Evolutionary conservation across 2,888 invertebrate genomes (phyloP), one percentile per base, ranked within the genome.

Genomic region (Ochropleura plecta): DNA sequence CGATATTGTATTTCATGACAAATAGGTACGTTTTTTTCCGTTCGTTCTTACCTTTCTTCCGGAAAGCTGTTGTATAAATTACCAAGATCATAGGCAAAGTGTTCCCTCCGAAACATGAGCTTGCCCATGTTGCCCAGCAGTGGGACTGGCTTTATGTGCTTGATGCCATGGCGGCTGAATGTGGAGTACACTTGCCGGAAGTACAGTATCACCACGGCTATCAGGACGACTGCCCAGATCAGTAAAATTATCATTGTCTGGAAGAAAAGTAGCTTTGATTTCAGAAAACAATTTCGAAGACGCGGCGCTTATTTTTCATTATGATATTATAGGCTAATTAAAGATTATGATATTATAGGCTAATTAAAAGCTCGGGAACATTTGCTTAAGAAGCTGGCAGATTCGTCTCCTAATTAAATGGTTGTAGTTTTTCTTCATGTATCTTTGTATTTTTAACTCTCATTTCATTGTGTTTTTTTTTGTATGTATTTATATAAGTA

Each of bases 121-220:
- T 63, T 74, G 1, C 63, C 51, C 87, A 91, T 88, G 65, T 92
- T 91, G 4, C 93, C 93, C 20, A 93, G 8, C 1, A 91, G 20
- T 5, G 92, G 93, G 2, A 88, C 7, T 0, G 89, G 81, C 42
- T 76, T 82, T 0, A 87, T 51, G 60, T 88, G 75, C 76, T 91
- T 92, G 5, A 94, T 88, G 0, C 90, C 93, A 83, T 87, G 49
- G 5, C 72, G 81, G 18, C 78, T 87, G 78, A 92, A 92, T 40
- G 82, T 86, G 7, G 90, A 87, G 82, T 89, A 92, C 0, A 81
- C 64, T 60, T 88, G 79, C 0, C 85, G 84, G 20, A 88, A 76
- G 82, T 90, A 90, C 5, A 93, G 68, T 42, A 78, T 59, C 6
- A 90, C 16, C 5, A 86, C 81, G 5, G 84, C 78, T 0, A 90